Evolutionary conservation across 2,888 invertebrate species (phyloP), one percentile per base, ranked within the genome.

Genomic region (Drosophila mayaguana): DNA sequence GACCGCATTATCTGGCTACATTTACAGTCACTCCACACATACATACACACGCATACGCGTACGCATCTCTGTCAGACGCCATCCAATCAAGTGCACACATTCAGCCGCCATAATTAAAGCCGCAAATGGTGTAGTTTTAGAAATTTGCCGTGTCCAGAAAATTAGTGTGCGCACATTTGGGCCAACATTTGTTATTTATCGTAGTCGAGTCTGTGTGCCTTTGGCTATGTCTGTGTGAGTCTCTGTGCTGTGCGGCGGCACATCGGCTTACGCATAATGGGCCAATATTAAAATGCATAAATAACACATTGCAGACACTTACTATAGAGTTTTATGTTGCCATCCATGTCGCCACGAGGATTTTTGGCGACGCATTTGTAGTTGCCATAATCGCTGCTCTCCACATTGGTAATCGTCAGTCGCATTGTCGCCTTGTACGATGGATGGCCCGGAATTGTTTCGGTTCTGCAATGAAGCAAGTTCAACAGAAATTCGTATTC

Each of bases 361-460:
- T 98, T 97, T 93, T 97, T 97, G 72, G 97, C 95, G 93, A 94
- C 95, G 87, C 97, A 97, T 93, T 97, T 97, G 93, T 97, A 97
- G 75, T 96, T 96, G 50, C 97, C 97, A 91, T 96, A 97, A 93
- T 98, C 98, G 90, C 94, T 95, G 87, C 95, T 95, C 90, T 96
- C 95, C 67, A 98, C 95, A 92, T 96, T 95, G 90, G 95, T 94
- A 89, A 98, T 97, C 72, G 96, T 95, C 73, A 98, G 94, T 80
- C 95, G 95, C 97, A 98, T 98, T 91, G 97, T 97, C 28, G 96
- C 97, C 93, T 97, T 97, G 92, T 97, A 98, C 14, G 96, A 94
- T 0, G 96, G 97, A 57, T 93, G 91, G 60, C 96, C 96, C 50
- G 96, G 93, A 46, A 95, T 94, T 82, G 96, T 96, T 91, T 96